Conservation (phyloP, 2,797 vertebrate genomes). For the Microctenopoma stevenorrisi region DNA sequence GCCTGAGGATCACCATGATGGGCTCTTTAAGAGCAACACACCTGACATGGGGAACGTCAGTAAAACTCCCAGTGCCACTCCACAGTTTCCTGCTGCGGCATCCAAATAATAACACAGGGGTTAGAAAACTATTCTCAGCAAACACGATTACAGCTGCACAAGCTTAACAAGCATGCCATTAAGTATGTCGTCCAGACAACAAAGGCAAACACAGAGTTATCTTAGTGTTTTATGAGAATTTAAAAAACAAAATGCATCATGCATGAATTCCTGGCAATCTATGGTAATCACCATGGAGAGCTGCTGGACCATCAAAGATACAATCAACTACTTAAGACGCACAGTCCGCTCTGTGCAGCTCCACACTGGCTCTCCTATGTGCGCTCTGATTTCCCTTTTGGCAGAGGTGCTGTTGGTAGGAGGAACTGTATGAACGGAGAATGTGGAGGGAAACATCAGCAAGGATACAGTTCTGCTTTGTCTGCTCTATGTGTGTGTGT, state of each 20-base stretch:
- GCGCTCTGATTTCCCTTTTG: constrained; percentile 64
- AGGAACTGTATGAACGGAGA: constrained; percentile 33
- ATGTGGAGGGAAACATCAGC: constrained; percentile 39
- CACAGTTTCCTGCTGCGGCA: constrained; percentile 44
- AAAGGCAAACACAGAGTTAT: constrained; percentile 57
- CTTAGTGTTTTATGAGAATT: constrained; percentile 47
- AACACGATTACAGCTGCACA: constrained; percentile 56
- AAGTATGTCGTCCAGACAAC: constrained; percentile 59
- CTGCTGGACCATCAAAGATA: constrained; percentile 83
- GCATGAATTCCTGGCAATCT: constrained; percentile 72
- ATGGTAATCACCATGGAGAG: constrained; percentile 71
- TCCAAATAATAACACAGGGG: constrained; percentile 57
- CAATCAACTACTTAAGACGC: constrained; percentile 64
- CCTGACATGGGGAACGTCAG: constrained; percentile 53
- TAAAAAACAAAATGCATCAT: constrained; percentile 55
- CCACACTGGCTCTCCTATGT: constrained; percentile 31
- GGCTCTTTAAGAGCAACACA: constrained; percentile 63
- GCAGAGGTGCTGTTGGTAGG: constrained; percentile 46
- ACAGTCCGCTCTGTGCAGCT: constrained; percentile 40
- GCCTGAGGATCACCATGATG: constrained; percentile 65
- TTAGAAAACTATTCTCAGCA: constrained; percentile 54
- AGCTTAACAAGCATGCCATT: constrained; percentile 50
- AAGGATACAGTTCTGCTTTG: constrained; percentile 43
- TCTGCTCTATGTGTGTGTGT: constrained; percentile 26
- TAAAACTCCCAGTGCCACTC: constrained; percentile 47